Evolutionary conservation across 2,888 invertebrate species (phyloP).

Genomic region (Incurvaria masculella): DNA sequence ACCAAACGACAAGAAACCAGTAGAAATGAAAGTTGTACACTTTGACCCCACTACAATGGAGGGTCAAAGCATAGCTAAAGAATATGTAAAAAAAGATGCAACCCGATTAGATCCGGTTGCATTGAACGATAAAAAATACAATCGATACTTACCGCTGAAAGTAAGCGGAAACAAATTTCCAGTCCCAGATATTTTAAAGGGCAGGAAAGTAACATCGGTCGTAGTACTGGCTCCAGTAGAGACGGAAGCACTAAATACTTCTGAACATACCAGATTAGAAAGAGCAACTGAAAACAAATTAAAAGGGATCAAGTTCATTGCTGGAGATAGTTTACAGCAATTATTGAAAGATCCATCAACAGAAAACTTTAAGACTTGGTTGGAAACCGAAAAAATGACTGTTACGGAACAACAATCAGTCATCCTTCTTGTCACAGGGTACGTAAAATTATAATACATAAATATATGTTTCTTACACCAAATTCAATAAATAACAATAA

Average conservation of each 20-base stretch:
- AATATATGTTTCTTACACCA: no score
- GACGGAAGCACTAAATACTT: conserved; percentile 55
- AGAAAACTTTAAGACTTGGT: conserved; percentile 78
- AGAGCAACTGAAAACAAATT: conserved; percentile 54
- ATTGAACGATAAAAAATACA: conserved; percentile 71
- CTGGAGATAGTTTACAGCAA: conserved; percentile 72
- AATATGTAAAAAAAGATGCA: conserved; percentile 69
- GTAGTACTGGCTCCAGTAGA: conserved; percentile 83
- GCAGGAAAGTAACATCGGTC: conserved; percentile 78
- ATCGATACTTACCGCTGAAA: conserved; percentile 80
- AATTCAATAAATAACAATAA: no score
- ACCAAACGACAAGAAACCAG: conserved; percentile 48
- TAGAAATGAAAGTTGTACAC: conserved; percentile 83
- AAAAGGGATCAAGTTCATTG: conserved; percentile 69
- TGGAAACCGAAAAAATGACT: conserved; percentile 73
- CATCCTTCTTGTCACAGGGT: conserved; percentile 79
- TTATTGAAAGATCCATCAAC: conserved; percentile 70
- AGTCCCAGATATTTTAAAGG: conserved; percentile 72
- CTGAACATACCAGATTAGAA: conserved; percentile 48
- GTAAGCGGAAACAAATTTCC: conserved; percentile 84
- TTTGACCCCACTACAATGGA: conserved; percentile 73
- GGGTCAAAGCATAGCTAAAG: conserved; percentile 67
- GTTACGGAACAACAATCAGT: conserved; percentile 76
- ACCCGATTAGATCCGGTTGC: conserved; percentile 73
- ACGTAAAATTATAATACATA: conserved; percentile 44